Conservation (phyloP, 2,888 invertebrate species). For the Phymatocera aterrima region DNA sequence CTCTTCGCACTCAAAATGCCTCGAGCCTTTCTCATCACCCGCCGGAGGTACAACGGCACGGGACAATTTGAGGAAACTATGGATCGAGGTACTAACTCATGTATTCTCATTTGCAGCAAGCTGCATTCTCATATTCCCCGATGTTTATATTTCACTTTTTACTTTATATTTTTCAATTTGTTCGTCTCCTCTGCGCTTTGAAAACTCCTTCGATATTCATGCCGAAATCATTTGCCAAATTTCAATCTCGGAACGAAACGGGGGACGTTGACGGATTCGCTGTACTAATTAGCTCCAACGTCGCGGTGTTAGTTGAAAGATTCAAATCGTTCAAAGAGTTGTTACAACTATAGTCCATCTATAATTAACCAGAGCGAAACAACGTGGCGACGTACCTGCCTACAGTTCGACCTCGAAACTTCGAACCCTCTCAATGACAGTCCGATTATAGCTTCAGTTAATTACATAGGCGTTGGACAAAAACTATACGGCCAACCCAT, state of each 20-base stretch:
- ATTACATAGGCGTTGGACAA: neutral
- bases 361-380: constrained; percentile 35
- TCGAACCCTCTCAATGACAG: constrained; percentile 39
- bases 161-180: neutral
- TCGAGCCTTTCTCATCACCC: constrained; percentile 80
- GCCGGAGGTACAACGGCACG: constrained; percentile 77
- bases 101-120: too few species aligned
- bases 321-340: constrained; percentile 18
- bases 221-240: neutral
- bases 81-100: constrained; percentile 62
- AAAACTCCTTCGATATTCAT: neutral
- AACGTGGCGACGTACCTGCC: constrained; percentile 22
- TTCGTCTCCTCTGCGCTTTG: neutral
- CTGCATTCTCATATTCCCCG: too few species aligned
- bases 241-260: neutral
- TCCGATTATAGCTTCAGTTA: constrained; percentile 4
- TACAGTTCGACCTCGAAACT: constrained; percentile 38
- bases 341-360: neutral
- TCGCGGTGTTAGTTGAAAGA: neutral
- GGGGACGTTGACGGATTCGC: neutral
- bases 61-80: constrained; percentile 66
- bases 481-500: neutral
- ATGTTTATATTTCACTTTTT: neutral
- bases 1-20: constrained; percentile 75
- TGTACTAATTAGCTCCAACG: neutral